Evolutionary conservation across 2,888 invertebrate genomes (phyloP), one percentile per base, ranked within the genome.

Genomic region (Halocaridina rubra): DNA sequence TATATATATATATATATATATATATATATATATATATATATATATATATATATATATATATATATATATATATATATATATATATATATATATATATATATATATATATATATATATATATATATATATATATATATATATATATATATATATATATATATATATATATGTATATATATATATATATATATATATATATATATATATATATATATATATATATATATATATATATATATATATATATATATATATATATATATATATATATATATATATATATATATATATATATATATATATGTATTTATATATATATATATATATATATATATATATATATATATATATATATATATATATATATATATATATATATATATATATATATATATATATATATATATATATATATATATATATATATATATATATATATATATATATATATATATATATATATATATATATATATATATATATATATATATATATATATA

Each of bases 141-240:
- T 67, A 67, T 67, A 67, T 67, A 67, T 29, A 67, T 67, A 29
- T 29, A 67, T 29, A 67, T 67, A 67, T 69, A 27, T 69, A 69
- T 69, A 69, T 69, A 69, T 69, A 69, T 69, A 69, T 30, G 29
- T 30, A 69, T 69, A 69, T 69, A 8, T 69, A 24, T 30, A 13
- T 69, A 27, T 69, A 27, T 69, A 27, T 67, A 29, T 67, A 67
- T 67, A 29, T 67, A 67, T 67, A 1, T 67, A 67, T 67, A 29
- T 67, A 67, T 67, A 67, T 67, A 67, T 67, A 67, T 67, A 67
- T 67, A 67, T 67, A 67, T 67, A 67, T 67, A 24, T 67, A 67
- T 67, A 67, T 67, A 67, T 67, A 67, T 67, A 67, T 24, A 67
- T 67, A 67, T 67, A 67, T 67, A 67, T 46, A 46, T 46, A 46